Conservation (phyloP, 1,140 invertebrate species). For the Hyles euphorbiae region DNA sequence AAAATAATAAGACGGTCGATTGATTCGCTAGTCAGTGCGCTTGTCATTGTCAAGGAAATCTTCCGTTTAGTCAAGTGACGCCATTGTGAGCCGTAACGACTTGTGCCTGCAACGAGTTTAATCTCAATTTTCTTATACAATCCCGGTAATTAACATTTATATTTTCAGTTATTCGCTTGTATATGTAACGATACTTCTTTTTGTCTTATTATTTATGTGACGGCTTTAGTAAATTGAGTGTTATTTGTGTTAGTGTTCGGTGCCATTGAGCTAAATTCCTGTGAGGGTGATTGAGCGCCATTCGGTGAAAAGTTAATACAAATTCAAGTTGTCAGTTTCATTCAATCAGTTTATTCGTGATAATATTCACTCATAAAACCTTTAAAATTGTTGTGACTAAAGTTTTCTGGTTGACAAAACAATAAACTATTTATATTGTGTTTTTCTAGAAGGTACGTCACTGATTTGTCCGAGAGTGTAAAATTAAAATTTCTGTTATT, state of each 20-base stretch:
- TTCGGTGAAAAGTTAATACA: constrained; percentile 65
- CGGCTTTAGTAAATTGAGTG: constrained; percentile 58
- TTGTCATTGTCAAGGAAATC: constrained; percentile 55
- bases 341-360: constrained; percentile 8
- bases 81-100: constrained; percentile 88
- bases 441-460: constrained; percentile 7
- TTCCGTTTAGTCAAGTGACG: constrained; percentile 78
- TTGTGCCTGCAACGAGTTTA: constrained; percentile 77
- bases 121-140: constrained; percentile 81
- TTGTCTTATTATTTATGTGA: constrained; percentile 59
- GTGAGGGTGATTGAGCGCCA: constrained; percentile 78
- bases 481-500: constrained; percentile 23
- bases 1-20: background rate
- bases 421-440: no score
- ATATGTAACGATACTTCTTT: constrained; percentile 37
- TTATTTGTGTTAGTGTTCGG: constrained; percentile 72
- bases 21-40: constrained; percentile 49
- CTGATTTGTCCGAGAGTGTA: constrained; percentile 13
- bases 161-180: constrained; percentile 60
- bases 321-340: constrained; percentile 53
- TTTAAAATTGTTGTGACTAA: no score
- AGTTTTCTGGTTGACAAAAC: no score
- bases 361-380: background rate
- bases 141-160: constrained; percentile 78
- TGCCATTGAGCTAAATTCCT: constrained; percentile 78